Base-by-base conservation (phyloP, 23 tunicate genomes). In the Corella eumyota region DNA sequence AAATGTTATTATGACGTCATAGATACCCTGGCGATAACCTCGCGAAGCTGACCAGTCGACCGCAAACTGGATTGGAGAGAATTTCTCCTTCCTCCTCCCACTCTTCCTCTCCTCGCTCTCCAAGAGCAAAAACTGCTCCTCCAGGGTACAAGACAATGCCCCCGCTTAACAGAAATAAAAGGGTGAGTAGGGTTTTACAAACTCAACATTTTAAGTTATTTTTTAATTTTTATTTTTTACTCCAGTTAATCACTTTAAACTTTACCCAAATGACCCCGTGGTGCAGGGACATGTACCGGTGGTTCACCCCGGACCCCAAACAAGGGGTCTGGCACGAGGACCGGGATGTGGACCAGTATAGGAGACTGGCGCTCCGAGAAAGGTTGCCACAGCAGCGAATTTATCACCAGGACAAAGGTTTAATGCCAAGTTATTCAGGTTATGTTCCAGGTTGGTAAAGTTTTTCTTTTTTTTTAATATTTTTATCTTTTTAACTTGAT, bases 221-320 rank as follows among this genome's bases (percentile, higher is more conserved):
- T n/a, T n/a, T n/a, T n/a, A n/a, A n/a, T n/a, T n/a, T n/a, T n/a
- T n/a, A n/a, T n/a, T n/a, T 3, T 56, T 66, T 62, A 6, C 32
- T 62, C 20, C 64, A 84, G 94, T 70, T 84, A 34, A 84, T 84
- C 32, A 84, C 94, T 2, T 31, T 61, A 33, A 84, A 75, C 62
- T 84, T 69, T 46, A 63, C 53, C 6, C 94, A 84, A 75, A 38
- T 68, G 58, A 84, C 94, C 0, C 94, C 94, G 46, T 84, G 94
- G 94, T 84, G 94, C 32, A 61, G 94, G 28, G 94, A 84, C 37
- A 84, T 84, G 94, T 75, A 73, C 30, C 65, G 94, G 0, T 84
- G 94, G 94, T 84, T 84, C 61, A 84, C 94, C 28, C 94, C 94
- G n/a, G 94, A 84, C 53, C 76, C 77, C 3, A 57, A 33, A 0